Evolutionary conservation across 2,113 vertebrate species (phyloP).

Genomic region (Halichoeres trimaculatus): DNA sequence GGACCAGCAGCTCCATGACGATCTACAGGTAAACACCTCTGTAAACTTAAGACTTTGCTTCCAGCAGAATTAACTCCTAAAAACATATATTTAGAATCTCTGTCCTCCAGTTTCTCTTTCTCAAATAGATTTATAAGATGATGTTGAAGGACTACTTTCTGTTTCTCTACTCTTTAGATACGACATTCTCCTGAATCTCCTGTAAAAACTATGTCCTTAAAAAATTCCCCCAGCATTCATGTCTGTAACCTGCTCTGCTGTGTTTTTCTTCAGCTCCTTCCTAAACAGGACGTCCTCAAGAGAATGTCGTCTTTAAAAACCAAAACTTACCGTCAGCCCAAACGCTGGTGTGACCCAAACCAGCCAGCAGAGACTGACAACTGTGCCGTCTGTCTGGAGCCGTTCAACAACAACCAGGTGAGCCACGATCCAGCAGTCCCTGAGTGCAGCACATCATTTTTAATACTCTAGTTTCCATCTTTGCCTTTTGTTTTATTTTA

Average conservation of each 20-base stretch:
- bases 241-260: not conserved
- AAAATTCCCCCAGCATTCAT: too few species aligned
- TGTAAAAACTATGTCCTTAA: too few species aligned
- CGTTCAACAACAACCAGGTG: slow-evolving; percentile 93
- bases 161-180: too few species aligned
- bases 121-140: too few species aligned
- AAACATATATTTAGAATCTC: too few species aligned
- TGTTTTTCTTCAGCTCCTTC: slow-evolving; percentile 77
- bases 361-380: slow-evolving; percentile 82
- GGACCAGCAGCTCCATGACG: slow-evolving; percentile 79
- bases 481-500: too few species aligned
- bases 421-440: not conserved
- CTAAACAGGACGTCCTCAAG: slow-evolving; percentile 87
- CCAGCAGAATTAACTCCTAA: too few species aligned
- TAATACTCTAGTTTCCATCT: not conserved
- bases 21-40: slow-evolving; percentile 79
- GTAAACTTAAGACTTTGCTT: too few species aligned
- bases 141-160: too few species aligned
- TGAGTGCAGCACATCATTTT: not conserved
- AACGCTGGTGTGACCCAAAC: slow-evolving; percentile 62
- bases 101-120: too few species aligned
- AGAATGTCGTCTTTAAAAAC: slow-evolving; percentile 87
- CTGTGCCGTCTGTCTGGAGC: slow-evolving; percentile 93
- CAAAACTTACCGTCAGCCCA: slow-evolving; percentile 85
- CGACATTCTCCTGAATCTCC: too few species aligned